Evolutionary conservation across 2,888 invertebrate genomes (phyloP), one percentile per base, ranked within the genome.

Genomic region (Phyllotreta striolata): DNA sequence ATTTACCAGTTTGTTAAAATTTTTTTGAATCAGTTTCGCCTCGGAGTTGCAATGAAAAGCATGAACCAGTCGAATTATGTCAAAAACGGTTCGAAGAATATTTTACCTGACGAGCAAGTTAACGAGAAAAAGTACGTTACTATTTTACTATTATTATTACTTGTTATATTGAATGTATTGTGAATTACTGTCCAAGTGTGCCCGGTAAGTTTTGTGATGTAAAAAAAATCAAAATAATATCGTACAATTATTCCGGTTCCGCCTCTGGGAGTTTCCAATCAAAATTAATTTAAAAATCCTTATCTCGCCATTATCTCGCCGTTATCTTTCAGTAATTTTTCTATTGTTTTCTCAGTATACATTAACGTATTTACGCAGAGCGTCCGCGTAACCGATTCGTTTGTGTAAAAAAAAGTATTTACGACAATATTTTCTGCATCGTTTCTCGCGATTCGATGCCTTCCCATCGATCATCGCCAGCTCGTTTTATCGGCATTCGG

Each of bases 311-410:
- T 52, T 60, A 60, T 52, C 35, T 38, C 24, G 3, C 37, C 13
- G 43, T 60, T 60, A 60, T 60, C 60, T 52, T 38, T 41, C 41
- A 8, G 10, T 37, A 38, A 41, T 39, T 41, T 43, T 34, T 43
- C 52, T 52, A 52, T 54, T 60, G 60, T 60, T 52, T 60, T 60
- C 37, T 59, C 49, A 46, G 40, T 58, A 58, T 40, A 51, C 49
- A 34, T 51, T 10, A 12, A 14, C 44, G 59, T 39, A 60, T 13
- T 9, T 49, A 13, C 12, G 13, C 8, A 12, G 10, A 9, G 46
- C 8, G 8, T 49, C 14, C 12, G 13, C 8, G 13, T 46, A 9
- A 14, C 8, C 8, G 46, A 2, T 9, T 12, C 8, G 46, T 46
- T 46, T 46, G 8, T 7, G 12, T 8, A 46, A 46, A 46, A 13